Evolutionary conservation across 2,797 vertebrate genomes (phyloP).

Genomic region (Parauchenoglanis punctatus): DNA sequence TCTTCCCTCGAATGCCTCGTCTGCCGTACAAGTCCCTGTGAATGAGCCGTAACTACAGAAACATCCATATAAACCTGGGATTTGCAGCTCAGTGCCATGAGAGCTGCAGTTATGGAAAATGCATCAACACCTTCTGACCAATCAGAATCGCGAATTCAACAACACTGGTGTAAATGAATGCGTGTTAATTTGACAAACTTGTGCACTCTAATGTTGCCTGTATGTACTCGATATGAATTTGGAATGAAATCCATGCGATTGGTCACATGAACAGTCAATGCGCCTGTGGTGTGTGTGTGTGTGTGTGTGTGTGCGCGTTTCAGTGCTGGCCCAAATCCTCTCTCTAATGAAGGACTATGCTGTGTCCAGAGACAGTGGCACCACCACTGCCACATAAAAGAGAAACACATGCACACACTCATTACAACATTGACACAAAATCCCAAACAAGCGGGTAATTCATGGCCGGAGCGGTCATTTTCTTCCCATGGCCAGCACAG

Average conservation of each 20-base stretch:
- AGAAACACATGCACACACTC: slow-evolving; percentile 30
- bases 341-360: slow-evolving; percentile 42
- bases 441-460: slow-evolving; percentile 57
- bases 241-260: not conserved
- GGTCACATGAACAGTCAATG: too few species aligned
- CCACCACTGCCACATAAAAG: slow-evolving; percentile 34
- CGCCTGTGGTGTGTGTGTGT: slow-evolving; percentile 15
- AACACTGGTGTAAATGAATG: not conserved
- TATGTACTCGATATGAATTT: too few species aligned
- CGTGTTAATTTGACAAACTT: not conserved
- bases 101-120: not conserved
- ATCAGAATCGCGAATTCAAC: not conserved
- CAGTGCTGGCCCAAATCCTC: slow-evolving; percentile 17
- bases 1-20: not conserved
- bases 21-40: not conserved
- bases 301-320: slow-evolving; percentile 5
- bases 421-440: slow-evolving; percentile 54
- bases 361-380: slow-evolving; percentile 43
- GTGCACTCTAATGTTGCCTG: not conserved
- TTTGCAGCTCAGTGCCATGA: not conserved
- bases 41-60: not conserved
- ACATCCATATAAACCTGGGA: not conserved
- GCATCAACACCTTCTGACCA: not conserved
- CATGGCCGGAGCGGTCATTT: slow-evolving; percentile 51
- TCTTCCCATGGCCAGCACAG: slow-evolving; percentile 57